Conservation (phyloP, 1,140 invertebrate genomes). For the Belonocnema kinseyi region DNA sequence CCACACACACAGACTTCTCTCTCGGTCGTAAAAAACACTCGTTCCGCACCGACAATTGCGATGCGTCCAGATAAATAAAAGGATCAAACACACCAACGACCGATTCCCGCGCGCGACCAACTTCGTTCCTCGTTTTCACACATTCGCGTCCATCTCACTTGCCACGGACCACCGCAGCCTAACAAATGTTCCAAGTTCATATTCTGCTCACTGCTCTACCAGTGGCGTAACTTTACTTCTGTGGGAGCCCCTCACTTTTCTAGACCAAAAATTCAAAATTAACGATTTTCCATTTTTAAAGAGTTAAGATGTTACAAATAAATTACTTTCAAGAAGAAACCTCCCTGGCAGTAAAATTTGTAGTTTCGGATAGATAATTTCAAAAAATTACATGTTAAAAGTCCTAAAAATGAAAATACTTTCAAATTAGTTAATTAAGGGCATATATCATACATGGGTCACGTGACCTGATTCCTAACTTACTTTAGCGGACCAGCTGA, state of each 20-base stretch:
- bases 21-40: constrained; percentile 57
- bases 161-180: constrained; percentile 35
- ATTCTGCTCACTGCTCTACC: neutral
- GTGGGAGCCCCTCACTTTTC: constrained; percentile 28
- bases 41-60: constrained; percentile 52
- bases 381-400: too few species aligned
- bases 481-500: too few species aligned
- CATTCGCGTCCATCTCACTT: constrained; percentile 16
- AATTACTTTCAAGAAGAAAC: too few species aligned
- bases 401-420: too few species aligned
- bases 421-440: too few species aligned
- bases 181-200: neutral
- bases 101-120: constrained; percentile 67
- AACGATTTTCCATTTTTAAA: too few species aligned
- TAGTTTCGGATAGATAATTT: too few species aligned
- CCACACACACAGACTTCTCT: constrained; percentile 46
- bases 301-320: too few species aligned
- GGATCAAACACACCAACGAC: constrained; percentile 57
- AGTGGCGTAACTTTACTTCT: constrained; percentile 39
- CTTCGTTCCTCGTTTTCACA: constrained; percentile 64
- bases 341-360: too few species aligned
- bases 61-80: constrained; percentile 47
- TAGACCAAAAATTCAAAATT: too few species aligned
- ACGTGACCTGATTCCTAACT: too few species aligned
- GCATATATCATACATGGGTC: too few species aligned